Conservation (phyloP, 2,888 invertebrate species). For the Mactromeris polynyma region DNA sequence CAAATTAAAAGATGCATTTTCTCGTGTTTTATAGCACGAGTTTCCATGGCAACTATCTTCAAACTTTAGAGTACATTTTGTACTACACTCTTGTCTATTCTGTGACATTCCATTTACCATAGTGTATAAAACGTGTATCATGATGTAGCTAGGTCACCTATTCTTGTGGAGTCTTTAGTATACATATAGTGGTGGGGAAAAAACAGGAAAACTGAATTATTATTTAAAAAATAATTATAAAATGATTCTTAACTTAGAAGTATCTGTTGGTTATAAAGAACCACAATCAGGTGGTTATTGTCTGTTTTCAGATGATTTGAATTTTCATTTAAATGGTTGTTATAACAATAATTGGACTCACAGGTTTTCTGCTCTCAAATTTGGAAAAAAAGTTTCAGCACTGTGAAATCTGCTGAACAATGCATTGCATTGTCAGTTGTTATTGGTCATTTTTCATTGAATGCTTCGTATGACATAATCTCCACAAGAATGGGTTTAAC, state of each 20-base stretch:
- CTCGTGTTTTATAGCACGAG: too few relatives aligned
- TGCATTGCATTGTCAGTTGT: background rate
- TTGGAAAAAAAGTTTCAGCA: background rate
- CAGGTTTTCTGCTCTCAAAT: background rate
- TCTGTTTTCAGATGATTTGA: too few relatives aligned
- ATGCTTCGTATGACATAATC: background rate
- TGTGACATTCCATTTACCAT: background rate
- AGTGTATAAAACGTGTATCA: background rate
- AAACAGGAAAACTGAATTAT: too few relatives aligned
- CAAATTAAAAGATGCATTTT: background rate
- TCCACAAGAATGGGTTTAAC: background rate
- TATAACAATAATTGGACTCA: background rate
- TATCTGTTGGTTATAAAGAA: too few relatives aligned
- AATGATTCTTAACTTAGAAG: too few relatives aligned
- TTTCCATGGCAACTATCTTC: slow-evolving; percentile 1
- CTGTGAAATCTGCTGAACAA: too few relatives aligned
- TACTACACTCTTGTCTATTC: slow-evolving; percentile 5
- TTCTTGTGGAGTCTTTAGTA: background rate
- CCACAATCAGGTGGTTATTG: too few relatives aligned
- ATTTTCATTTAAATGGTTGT: too few relatives aligned
- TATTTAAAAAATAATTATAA: too few relatives aligned
- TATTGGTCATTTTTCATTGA: background rate
- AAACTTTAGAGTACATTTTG: background rate
- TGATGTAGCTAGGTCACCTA: background rate
- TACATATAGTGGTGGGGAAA: background rate